Percentiles rank a stretch among this genome's conserved stretches.
phyloP scores from a whole-genome alignment of 2,888 invertebrate genomes.

The Dryomyza anilis region DNA sequence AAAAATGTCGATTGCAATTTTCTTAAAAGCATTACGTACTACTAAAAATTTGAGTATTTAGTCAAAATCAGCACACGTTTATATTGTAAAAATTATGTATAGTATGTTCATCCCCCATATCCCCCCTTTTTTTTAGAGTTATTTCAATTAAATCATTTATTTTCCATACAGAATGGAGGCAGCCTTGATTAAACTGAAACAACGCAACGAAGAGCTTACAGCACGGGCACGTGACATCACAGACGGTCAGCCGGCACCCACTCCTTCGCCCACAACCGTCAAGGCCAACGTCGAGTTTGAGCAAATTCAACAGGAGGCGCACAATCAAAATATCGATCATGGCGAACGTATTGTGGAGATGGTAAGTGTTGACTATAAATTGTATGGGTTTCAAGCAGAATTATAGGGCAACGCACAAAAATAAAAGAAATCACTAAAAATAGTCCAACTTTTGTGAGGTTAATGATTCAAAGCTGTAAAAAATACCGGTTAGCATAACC shows the following conservation, averaged over 20 bases:
- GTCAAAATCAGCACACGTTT: no score
- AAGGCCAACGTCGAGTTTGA: constrained; percentile 48
- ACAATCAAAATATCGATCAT: constrained; percentile 53
- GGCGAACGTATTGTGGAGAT: constrained; percentile 61
- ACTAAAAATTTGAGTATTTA: no score
- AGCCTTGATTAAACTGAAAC: constrained; percentile 57
- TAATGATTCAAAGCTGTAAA: no score
- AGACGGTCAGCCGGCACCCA: constrained; percentile 48
- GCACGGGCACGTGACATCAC: constrained; percentile 50
- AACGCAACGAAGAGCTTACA: constrained; percentile 58
- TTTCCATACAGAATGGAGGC: constrained; percentile 56
- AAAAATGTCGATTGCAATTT: no score
- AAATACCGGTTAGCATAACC: no score
- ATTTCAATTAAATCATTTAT: constrained; percentile 1
- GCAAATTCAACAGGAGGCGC: constrained; percentile 52
- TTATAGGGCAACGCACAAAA: no score
- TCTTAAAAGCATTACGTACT: no score
- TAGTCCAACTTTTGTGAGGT: no score
- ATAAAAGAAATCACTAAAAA: no score
- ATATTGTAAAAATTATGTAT: no score
- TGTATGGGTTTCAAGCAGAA: no score
- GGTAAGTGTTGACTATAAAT: constrained; percentile 53
- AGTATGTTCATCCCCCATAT: constrained; percentile 8
- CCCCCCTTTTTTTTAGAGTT: constrained; percentile 2
- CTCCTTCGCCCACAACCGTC: constrained; percentile 42